phyloP scores from a whole-genome alignment of 1,140 invertebrate genomes.

The Psilanteris sp. region DNA sequence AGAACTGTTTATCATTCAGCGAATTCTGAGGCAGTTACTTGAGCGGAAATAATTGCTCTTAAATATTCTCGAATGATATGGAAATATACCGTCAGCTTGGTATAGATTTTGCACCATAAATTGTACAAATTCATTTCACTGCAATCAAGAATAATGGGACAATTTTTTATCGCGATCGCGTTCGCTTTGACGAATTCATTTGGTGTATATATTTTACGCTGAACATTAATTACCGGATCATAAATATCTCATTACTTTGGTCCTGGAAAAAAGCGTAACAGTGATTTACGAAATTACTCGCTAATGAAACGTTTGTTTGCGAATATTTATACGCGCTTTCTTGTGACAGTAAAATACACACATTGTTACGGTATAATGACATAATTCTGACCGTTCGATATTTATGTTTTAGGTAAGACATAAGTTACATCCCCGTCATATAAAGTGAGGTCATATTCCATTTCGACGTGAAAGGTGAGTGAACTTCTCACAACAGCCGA shows the following conservation, averaged over 20 bases:
- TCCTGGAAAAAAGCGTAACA: constrained; percentile 7
- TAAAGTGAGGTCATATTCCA: constrained; percentile 21
- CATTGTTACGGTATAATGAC: constrained; percentile 6
- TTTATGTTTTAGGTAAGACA: constrained; percentile 56
- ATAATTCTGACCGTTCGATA: constrained; percentile 28
- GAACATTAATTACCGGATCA: not conserved
- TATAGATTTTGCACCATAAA: no score
- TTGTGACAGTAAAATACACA: constrained; percentile 4
- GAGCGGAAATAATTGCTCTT: no score
- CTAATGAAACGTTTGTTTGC: constrained; percentile 9
- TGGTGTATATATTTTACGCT: not conserved
- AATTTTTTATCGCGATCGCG: no score
- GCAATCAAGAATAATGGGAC: no score
- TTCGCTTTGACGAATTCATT: no score
- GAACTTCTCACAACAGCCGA: constrained; percentile 32
- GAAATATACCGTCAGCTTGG: no score
- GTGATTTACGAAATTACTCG: constrained; percentile 2
- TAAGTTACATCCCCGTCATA: constrained; percentile 11
- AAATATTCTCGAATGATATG: no score
- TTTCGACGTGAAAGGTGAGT: constrained; percentile 49
- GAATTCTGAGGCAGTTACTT: no score
- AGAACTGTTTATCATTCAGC: no score
- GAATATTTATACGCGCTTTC: not conserved
- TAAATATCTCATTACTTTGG: constrained; percentile 1
- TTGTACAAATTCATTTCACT: no score